phyloP scores from a whole-genome alignment of 1,140 invertebrate species.

The Cotesia typhae region DNA sequence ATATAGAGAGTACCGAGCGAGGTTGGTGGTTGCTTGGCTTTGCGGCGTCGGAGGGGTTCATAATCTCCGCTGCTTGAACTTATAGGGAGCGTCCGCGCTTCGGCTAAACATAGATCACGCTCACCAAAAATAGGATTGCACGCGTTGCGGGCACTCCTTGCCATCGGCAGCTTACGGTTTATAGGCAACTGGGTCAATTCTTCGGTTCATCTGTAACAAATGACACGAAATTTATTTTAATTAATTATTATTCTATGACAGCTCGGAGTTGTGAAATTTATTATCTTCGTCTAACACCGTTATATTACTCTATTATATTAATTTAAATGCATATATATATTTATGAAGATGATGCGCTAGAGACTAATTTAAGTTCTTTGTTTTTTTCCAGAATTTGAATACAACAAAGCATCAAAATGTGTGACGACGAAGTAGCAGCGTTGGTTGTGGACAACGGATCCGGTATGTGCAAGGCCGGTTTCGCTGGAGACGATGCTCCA shows the following conservation, averaged over 20 bases:
- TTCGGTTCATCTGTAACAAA: conserved; percentile 44
- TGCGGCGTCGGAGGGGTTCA: conserved; percentile 49
- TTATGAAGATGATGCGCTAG: too few species aligned
- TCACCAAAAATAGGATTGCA: conserved; percentile 59
- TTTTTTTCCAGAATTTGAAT: conserved; percentile 26
- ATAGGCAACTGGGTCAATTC: conserved; percentile 65
- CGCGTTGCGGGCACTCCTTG: conserved; percentile 44
- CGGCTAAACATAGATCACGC: conserved; percentile 62
- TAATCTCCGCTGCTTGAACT: conserved; percentile 62
- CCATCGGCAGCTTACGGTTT: conserved; percentile 49
- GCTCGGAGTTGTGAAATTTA: not conserved
- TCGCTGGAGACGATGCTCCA: conserved; percentile 87
- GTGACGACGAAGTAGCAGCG: conserved; percentile 89
- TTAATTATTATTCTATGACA: not conserved
- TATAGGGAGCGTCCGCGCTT: conserved; percentile 63
- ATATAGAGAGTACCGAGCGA: conserved; percentile 6
- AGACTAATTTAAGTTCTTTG: not conserved
- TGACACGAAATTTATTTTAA: conserved; percentile 21
- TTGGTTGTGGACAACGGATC: conserved; percentile 88
- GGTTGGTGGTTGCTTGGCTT: conserved; percentile 5
- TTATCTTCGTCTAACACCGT: too few species aligned
- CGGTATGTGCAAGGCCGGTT: conserved; percentile 92
- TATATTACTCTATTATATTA: too few species aligned
- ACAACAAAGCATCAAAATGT: conserved; percentile 70
- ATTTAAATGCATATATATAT: too few species aligned